Conservation (phyloP, 2,888 invertebrate genomes). For the Epistrophe eligans region DNA sequence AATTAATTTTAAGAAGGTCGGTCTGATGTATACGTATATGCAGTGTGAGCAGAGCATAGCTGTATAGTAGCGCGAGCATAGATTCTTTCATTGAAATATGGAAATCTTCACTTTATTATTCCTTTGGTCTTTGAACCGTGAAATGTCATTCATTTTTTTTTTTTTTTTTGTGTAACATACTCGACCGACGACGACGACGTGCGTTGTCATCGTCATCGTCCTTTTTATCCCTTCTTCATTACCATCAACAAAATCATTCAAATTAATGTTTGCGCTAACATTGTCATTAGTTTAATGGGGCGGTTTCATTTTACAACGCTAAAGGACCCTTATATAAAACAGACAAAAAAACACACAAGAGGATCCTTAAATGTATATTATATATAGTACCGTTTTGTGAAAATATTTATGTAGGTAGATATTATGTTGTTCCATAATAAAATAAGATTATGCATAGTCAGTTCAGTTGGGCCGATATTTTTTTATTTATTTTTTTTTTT, state of each 20-base stretch:
- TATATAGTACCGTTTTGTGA: slow-evolving; percentile 11
- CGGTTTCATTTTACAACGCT: slow-evolving; percentile 61
- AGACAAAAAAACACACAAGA: slow-evolving; percentile 13
- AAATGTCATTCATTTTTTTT: slow-evolving; percentile 26
- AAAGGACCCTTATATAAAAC: slow-evolving; percentile 21
- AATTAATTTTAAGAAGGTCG: slow-evolving; percentile 35
- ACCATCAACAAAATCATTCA: slow-evolving; percentile 52
- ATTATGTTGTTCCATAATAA: slow-evolving; percentile 36
- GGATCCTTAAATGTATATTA: slow-evolving; percentile 2
- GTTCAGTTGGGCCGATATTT: slow-evolving; percentile 33
- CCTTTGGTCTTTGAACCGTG: slow-evolving; percentile 38
- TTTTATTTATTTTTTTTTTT: background rate
- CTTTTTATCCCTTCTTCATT: slow-evolving; percentile 30
- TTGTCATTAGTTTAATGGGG: slow-evolving; percentile 69
- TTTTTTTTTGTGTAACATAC: background rate
- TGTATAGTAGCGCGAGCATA: background rate
- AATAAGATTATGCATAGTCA: slow-evolving; percentile 43
- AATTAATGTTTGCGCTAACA: slow-evolving; percentile 66
- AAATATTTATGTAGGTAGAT: slow-evolving; percentile 12
- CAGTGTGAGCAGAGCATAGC: background rate
- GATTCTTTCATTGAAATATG: slow-evolving; percentile 7
- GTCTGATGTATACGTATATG: background rate
- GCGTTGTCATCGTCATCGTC: background rate
- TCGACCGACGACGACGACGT: background rate
- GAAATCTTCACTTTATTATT: slow-evolving; percentile 31